Evolutionary conservation across 1,140 invertebrate species (phyloP), one percentile per base, ranked within the genome.

Genomic region (Cryptotermes secundus): DNA sequence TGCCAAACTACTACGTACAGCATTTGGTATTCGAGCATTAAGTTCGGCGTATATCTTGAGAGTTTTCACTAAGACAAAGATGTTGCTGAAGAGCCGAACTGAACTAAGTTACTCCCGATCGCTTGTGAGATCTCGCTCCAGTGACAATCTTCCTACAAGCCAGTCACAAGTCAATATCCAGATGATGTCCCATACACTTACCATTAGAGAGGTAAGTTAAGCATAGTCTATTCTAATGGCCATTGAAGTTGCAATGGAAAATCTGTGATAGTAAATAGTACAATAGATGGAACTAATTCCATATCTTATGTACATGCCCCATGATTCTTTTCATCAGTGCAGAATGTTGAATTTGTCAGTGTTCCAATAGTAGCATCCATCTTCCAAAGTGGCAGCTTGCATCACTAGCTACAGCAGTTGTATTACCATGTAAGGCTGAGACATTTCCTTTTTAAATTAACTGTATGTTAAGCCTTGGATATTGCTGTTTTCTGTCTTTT

Each of bases 141-240:
- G 94, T 80, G 96, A 97, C 90, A 97, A 97, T 91, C 90, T 97
- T 86, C 96, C 96, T 84, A 96, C 95, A 87, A 96, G 96, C 91
- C 96, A 97, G 89, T 96, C 96, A 81, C 96, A 97, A 92, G 94
- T 95, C 90, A 96, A 97, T 90, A 97, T 97, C 86, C 96, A 97
- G 90, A 97, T 97, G 96, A 95, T 96, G 92, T 97, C 96, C 31
- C 96, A 97, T 88, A 97, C 96, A 72, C 92, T 97, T 85, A 97
- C 96, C 85, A 97, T 97, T 87, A 92, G 95, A 92, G 96, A 97
- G 96, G 96, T 97, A 92, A 91, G 87, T 38, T 87, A 81, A 34
- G 36, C n/a, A 34, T 26, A 19, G 16, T 22, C 14, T 49, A 22
- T 19, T 45, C 7, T 34, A 38, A 45, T 81, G 45, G 9, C 34